phyloP scores from a whole-genome alignment of 2,888 invertebrate genomes.

The Drosophila suboccidentalis region DNA sequence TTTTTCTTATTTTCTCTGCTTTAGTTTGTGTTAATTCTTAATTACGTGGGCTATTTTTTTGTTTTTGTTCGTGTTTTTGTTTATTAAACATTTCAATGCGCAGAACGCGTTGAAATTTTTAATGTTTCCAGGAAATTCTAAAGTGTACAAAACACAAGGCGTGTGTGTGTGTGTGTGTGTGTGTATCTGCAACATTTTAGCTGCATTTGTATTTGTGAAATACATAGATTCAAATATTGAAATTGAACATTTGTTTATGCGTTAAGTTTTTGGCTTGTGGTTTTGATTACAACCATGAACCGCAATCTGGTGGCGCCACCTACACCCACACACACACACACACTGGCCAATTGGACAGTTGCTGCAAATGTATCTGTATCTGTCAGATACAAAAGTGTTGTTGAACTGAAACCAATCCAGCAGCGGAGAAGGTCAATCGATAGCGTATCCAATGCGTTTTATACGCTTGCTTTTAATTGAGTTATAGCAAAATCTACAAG shows the following conservation, averaged over 20 bases:
- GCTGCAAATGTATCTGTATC: constrained; percentile 36
- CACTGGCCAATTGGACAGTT: constrained; percentile 13
- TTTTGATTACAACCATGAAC: constrained; percentile 65
- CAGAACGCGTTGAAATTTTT: constrained; percentile 40
- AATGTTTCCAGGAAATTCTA: constrained; percentile 70
- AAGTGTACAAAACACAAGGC: constrained; percentile 44
- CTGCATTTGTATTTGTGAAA: constrained; percentile 11
- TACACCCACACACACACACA: constrained; percentile 60
- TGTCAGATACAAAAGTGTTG: constrained; percentile 46
- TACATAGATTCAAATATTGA: constrained; percentile 11
- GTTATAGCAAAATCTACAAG: constrained; percentile 44
- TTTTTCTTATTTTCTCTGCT: constrained; percentile 8
- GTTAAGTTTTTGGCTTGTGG: constrained; percentile 32
- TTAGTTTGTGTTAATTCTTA: constrained; percentile 34
- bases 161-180: constrained; percentile 3
- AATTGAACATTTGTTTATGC: constrained; percentile 43
- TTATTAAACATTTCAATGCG: constrained; percentile 56
- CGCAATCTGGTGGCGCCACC: constrained; percentile 53
- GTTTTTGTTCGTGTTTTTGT: constrained; percentile 51
- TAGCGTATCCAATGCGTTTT: constrained; percentile 47
- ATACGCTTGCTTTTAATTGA: constrained; percentile 45
- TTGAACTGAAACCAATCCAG: constrained; percentile 40
- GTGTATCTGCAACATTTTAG: constrained; percentile 7
- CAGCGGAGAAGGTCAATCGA: constrained; percentile 53
- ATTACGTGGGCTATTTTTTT: constrained; percentile 29